phyloP scores from a whole-genome alignment of 2,113 vertebrate species.

The Oophaga pumilio region DNA sequence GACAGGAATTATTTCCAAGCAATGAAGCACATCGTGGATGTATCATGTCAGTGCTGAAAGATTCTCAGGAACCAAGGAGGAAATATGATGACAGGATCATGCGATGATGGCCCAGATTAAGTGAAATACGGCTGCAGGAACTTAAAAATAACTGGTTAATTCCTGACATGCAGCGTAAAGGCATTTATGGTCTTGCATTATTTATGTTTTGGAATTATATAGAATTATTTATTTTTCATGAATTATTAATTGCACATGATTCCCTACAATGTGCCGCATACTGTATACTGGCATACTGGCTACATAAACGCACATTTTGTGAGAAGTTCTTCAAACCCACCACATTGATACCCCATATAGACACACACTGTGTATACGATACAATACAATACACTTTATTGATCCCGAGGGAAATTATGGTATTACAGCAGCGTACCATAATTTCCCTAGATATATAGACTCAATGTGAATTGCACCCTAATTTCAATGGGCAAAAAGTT shows the following conservation, averaged over 20 bases:
- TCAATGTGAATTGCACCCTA: not conserved
- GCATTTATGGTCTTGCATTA: not conserved
- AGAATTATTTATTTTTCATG: not conserved
- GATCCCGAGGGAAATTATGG: no score
- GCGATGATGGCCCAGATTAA: not conserved
- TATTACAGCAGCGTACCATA: no score
- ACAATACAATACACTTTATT: no score
- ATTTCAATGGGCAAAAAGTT: not conserved
- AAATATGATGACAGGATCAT: conserved; percentile 3
- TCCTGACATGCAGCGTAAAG: not conserved
- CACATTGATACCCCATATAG: not conserved
- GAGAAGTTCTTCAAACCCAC: not conserved
- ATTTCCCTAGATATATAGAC: no score
- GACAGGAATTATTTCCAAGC: conserved; percentile 39
- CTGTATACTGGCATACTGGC: not conserved
- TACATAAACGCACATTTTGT: not conserved
- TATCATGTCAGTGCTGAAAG: conserved; percentile 10
- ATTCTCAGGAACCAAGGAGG: not conserved
- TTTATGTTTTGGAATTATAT: not conserved
- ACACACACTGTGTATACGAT: no score
- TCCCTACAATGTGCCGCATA: not conserved
- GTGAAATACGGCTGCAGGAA: not conserved
- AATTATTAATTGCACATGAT: not conserved
- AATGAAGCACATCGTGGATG: conserved; percentile 5
- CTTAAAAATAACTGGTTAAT: not conserved